These are phyloP conservation scores for Typhlichthys eigenmanni DNA, from an alignment of 2,797 vertebrate species.

Conservation along the genomic window DNA sequence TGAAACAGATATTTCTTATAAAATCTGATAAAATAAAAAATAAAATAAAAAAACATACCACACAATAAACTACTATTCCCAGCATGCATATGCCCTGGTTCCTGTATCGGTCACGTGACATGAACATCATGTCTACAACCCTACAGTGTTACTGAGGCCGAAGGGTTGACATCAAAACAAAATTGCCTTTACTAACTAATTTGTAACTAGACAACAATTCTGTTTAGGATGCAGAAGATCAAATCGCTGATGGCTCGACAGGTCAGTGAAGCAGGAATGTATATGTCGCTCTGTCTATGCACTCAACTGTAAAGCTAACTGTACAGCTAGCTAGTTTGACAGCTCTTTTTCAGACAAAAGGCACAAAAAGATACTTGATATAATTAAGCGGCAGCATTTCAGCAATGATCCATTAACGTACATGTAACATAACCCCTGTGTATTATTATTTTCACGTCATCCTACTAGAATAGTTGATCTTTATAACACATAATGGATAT, in stretches of 20 bases:
- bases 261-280: constrained; percentile 73
- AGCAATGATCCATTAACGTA: not conserved
- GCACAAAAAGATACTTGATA: not conserved
- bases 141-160: constrained; percentile 55
- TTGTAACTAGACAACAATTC: not conserved
- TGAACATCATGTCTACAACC: constrained; percentile 80
- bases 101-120: constrained; percentile 77
- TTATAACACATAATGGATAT: constrained; percentile 6
- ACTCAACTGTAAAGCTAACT: constrained; percentile 40
- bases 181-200: constrained; percentile 16
- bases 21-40: too few relatives aligned
- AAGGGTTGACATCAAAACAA: constrained; percentile 51
- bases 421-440: too few relatives aligned
- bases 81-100: constrained; percentile 32
- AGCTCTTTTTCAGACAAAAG: constrained; percentile 42
- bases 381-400: not conserved
- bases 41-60: too few relatives aligned
- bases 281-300: not conserved
- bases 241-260: constrained; percentile 96
- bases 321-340: constrained; percentile 60
- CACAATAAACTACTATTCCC: constrained; percentile 78
- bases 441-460: too few relatives aligned
- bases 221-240: constrained; percentile 90
- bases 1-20: too few relatives aligned
- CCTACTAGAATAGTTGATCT: not conserved